Evolutionary conservation across 2,888 invertebrate genomes (phyloP), one percentile per base, ranked within the genome.

Genomic region (Dastarcus helophoroides): DNA sequence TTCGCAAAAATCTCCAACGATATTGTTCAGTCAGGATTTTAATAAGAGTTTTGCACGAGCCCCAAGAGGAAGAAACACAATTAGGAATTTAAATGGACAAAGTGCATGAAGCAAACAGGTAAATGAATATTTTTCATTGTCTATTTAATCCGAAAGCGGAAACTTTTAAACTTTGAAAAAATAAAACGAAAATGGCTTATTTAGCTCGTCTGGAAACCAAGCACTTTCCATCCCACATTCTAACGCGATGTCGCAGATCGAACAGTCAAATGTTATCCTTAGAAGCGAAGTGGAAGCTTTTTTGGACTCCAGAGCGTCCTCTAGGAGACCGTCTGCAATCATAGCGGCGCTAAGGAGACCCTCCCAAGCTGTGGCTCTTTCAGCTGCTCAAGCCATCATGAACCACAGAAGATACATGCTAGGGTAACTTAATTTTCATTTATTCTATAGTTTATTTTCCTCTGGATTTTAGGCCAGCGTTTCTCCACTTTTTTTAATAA

Each of bases 301-400:
- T 3, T 22, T n/a, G 5, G 19, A 6, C 17, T 40, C 41, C 10
- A 26, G 39, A 19, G 36, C 43, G 6, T 54, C 52, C 3, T 57
- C 57, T 43, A 67, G 76, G 48, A 65, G 77, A 23, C 73, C 75
- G 1, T 75, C 76, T 4, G 67, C 70, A 2, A 70, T 76, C 26
- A 68, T 75, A 38, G 73, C 74, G n/a, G 72, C 73, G 10, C 65
- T 73, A 36, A 65, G 73, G 4, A 62, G 73, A 17, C 72, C 73
- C 3, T 72, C 72, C 22, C 72, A 72, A 46, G 68, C 69, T n/a
- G 54, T 72, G 14, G 71, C 71, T 2, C 46, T 73, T 22, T 69
- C 70, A 33, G 71, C 71, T 12, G 70, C 71, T 4, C 58, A 59
- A 22, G 54, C 56, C 15, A 51, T 58, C 13, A 56, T 58, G 55